Evolutionary conservation across 2,888 invertebrate genomes (phyloP).

Genomic region (Furcula furcula): DNA sequence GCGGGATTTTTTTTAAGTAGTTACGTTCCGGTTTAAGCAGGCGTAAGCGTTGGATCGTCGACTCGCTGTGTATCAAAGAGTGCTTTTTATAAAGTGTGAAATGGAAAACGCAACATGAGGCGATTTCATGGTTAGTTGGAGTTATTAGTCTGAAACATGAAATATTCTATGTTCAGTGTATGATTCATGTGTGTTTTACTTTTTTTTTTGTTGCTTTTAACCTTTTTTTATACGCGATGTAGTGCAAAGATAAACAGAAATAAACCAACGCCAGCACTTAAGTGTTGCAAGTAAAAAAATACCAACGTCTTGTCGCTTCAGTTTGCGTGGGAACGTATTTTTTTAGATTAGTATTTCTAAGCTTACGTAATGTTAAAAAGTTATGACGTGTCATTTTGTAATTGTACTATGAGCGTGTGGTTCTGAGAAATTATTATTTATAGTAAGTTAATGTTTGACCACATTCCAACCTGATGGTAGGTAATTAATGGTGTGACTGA

Average conservation of each 20-base stretch:
- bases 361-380: too few relatives aligned
- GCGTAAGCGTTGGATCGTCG: constrained; percentile 60
- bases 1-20: constrained; percentile 12
- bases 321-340: not conserved
- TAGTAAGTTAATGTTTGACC: too few relatives aligned
- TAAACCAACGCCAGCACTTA: constrained; percentile 3
- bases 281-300: not conserved
- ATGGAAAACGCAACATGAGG: constrained; percentile 71
- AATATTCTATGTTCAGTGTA: constrained; percentile 33
- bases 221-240: constrained; percentile 2
- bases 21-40: constrained; percentile 37
- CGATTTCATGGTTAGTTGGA: constrained; percentile 77
- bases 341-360: too few relatives aligned
- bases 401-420: too few relatives aligned
- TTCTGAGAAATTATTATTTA: too few relatives aligned
- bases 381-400: too few relatives aligned
- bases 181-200: constrained; percentile 23
- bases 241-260: constrained; percentile 18
- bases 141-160: constrained; percentile 55
- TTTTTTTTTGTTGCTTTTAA: constrained; percentile 16
- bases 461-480: too few relatives aligned
- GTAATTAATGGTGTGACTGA: too few relatives aligned
- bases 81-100: constrained; percentile 59
- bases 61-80: constrained; percentile 53
- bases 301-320: not conserved